Conservation (phyloP, 2,113 vertebrate genomes). For the Butorides virescens region DNA sequence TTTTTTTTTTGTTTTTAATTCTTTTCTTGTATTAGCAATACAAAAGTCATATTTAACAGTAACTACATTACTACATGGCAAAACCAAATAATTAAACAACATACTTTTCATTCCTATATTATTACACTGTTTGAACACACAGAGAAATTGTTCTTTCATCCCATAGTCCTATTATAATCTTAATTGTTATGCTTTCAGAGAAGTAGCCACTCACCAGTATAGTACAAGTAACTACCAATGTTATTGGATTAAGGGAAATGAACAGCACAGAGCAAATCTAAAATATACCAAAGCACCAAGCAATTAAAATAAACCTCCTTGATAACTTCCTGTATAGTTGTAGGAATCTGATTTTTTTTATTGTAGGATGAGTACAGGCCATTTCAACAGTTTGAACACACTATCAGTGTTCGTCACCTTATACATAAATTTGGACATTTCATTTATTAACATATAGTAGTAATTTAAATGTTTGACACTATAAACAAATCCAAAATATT, state of each 20-base stretch:
- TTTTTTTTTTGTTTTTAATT: conserved; percentile 70
- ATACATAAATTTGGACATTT: not conserved
- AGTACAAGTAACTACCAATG: not conserved
- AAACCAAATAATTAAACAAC: conserved; percentile 23
- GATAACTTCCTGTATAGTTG: not conserved
- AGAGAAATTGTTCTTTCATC: not conserved
- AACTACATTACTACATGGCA: not conserved
- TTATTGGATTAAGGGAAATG: not conserved
- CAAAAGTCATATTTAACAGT: conserved; percentile 25
- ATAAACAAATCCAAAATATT: not conserved
- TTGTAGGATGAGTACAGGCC: not conserved
- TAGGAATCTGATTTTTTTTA: not conserved
- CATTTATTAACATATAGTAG: not conserved
- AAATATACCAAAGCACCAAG: not conserved
- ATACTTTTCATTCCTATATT: not conserved
- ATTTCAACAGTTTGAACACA: not conserved
- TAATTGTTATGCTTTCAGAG: not conserved
- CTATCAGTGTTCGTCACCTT: not conserved
- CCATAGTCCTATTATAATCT: not conserved
- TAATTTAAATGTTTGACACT: not conserved
- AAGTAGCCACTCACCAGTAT: not conserved
- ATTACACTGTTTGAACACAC: not conserved
- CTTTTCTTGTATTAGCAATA: conserved; percentile 48
- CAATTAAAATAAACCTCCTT: not conserved
- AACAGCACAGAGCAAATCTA: not conserved